Base-by-base conservation (phyloP, 2,888 invertebrate genomes). In the Arenicola marina region DNA sequence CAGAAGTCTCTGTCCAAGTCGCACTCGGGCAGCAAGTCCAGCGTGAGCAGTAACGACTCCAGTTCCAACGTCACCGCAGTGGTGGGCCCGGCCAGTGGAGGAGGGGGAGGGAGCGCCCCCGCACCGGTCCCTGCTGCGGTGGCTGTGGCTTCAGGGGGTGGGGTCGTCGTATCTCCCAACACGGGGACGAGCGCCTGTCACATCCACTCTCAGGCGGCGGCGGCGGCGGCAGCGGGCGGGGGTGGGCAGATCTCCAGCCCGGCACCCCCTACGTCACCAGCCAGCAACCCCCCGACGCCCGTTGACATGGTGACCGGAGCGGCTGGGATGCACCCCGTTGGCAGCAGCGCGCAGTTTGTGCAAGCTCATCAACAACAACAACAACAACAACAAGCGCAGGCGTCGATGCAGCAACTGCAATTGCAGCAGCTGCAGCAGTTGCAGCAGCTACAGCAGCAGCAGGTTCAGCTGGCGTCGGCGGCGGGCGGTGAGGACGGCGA, bases 1-100 rank as follows among this genome's bases (percentile, higher is more conserved):
- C 77, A 75, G 60, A 78, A 78, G 61, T 66, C 73, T 18, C 61
- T 75, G 21, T 65, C 70, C 56, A 56, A 56, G 24, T 21, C 33
- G 15, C 15, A 48, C 7, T 7, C 26, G 48, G 48, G 26, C 26
- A n/a, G 18, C 11, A 48, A 48, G 26, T 21, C 48, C 11, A n/a
- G n/a, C n/a, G n/a, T n/a, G n/a, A n/a, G n/a, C n/a, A n/a, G n/a
- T n/a, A n/a, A n/a, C n/a, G n/a, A n/a, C n/a, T n/a, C n/a, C n/a
- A n/a, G n/a, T n/a, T n/a, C n/a, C n/a, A n/a, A n/a, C n/a, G n/a
- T n/a, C n/a, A n/a, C n/a, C n/a, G n/a, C n/a, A n/a, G n/a, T n/a
- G n/a, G n/a, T n/a, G n/a, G n/a, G n/a, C n/a, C n/a, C n/a, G n/a
- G n/a, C n/a, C n/a, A n/a, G n/a, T n/a, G n/a, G n/a, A n/a, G n/a